A percentile compares a stretch with the other conserved stretches of the same genome.
Conservation (phyloP, 2,888 invertebrate genomes). For the Parasteatoda lunata region DNA sequence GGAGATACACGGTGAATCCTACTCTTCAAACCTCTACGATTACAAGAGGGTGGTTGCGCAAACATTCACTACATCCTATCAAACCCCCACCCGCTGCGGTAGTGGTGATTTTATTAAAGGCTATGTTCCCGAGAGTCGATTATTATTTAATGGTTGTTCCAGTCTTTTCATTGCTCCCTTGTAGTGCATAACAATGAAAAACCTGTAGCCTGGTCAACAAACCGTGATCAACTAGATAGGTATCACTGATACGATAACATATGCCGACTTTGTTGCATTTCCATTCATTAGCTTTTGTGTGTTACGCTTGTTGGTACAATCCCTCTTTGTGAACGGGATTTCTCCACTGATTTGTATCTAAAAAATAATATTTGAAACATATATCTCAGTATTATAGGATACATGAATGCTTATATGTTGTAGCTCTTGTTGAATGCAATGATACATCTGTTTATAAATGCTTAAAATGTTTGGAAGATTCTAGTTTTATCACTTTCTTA, state of each 20-base stretch:
- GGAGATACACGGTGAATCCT: slow-evolving; percentile 12
- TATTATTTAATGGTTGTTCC: slow-evolving; percentile 67
- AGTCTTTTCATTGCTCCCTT: slow-evolving; percentile 56
- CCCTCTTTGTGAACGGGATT: too few relatives aligned
- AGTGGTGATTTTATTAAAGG: slow-evolving; percentile 66
- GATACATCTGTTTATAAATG: too few relatives aligned
- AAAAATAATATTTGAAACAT: too few relatives aligned
- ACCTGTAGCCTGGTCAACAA: slow-evolving; percentile 45
- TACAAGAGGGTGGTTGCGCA: slow-evolving; percentile 58
- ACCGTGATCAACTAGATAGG: slow-evolving; percentile 52
- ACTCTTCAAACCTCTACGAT: slow-evolving; percentile 49
- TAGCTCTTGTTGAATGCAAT: too few relatives aligned
- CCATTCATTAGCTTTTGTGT: slow-evolving; percentile 39
- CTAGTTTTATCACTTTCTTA: too few relatives aligned
- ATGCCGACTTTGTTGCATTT: slow-evolving; percentile 61
- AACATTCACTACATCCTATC: slow-evolving; percentile 56
- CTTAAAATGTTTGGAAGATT: too few relatives aligned
- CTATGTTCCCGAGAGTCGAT: slow-evolving; percentile 59
- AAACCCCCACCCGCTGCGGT: slow-evolving; percentile 55
- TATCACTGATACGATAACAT: slow-evolving; percentile 60
- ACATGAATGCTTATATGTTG: too few relatives aligned
- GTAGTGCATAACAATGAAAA: slow-evolving; percentile 36
- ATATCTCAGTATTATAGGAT: too few relatives aligned
- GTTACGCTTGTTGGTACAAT: not conserved
- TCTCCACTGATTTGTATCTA: too few relatives aligned